Conservation (phyloP, 2,888 invertebrate genomes). For the Harpalus rufipes region DNA sequence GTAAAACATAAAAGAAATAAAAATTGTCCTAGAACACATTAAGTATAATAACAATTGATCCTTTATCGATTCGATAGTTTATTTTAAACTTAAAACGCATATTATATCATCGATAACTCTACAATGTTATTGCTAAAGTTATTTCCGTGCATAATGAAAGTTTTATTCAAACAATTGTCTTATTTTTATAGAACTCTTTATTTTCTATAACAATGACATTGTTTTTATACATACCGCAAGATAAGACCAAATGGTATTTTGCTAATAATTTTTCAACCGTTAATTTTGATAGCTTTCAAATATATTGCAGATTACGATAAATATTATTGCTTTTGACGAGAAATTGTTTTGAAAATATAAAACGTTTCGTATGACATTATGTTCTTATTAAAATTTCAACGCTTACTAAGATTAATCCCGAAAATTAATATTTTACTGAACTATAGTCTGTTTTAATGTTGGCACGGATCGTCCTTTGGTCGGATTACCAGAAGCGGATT, state of each 20-base stretch:
- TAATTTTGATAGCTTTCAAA: conserved; percentile 1
- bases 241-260: conserved; percentile 4
- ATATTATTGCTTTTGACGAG: neutral
- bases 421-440: too few relatives aligned
- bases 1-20: neutral
- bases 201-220: conserved; percentile 3
- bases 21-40: neutral
- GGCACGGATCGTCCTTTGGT: too few relatives aligned
- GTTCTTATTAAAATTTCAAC: neutral
- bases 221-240: neutral
- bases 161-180: conserved; percentile 29
- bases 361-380: neutral
- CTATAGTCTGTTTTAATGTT: too few relatives aligned
- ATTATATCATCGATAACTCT: neutral
- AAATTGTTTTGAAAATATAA: neutral
- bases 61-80: neutral
- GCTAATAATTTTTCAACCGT: neutral
- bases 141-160: conserved; percentile 6
- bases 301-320: neutral
- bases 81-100: neutral
- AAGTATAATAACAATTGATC: neutral
- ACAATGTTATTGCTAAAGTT: conserved; percentile 3
- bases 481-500: too few relatives aligned
- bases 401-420: too few relatives aligned
- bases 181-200: conserved; percentile 5